A percentile compares a stretch with the other conserved stretches of the same genome.
Evolutionary conservation across 2,113 vertebrate genomes (phyloP).

Genomic region (human): DNA sequence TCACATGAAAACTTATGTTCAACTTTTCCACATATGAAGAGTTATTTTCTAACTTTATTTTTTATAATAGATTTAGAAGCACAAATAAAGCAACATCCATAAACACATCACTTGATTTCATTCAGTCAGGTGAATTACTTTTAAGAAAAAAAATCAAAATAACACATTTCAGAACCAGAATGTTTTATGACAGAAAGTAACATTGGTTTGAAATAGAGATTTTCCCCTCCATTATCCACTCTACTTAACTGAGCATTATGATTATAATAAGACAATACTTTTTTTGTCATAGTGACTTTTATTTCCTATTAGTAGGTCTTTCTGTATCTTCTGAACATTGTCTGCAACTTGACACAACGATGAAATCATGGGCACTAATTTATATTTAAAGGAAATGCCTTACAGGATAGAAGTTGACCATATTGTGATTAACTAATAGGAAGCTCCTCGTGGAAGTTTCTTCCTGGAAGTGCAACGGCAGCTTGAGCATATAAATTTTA

Average conservation of each 20-base stretch:
- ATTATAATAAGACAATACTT: background rate
- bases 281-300: background rate
- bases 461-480: too few relatives aligned
- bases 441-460: background rate
- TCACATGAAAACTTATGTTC: slow-evolving; percentile 44
- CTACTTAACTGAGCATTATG: background rate
- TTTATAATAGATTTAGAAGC: background rate
- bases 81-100: background rate
- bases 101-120: background rate
- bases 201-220: background rate
- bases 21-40: background rate
- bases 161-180: background rate
- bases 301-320: background rate
- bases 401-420: background rate
- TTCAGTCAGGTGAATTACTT: background rate
- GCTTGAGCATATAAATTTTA: too few relatives aligned
- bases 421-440: background rate
- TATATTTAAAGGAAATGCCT: background rate
- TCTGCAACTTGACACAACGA: background rate
- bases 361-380: background rate
- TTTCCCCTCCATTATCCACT: background rate
- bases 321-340: background rate
- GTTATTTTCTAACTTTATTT: background rate
- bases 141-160: slow-evolving; percentile 14
- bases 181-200: background rate